These are phyloP conservation scores for Apocrypta bakeri DNA, from an alignment of 1,140 invertebrate species.

Conservation along the genomic window DNA sequence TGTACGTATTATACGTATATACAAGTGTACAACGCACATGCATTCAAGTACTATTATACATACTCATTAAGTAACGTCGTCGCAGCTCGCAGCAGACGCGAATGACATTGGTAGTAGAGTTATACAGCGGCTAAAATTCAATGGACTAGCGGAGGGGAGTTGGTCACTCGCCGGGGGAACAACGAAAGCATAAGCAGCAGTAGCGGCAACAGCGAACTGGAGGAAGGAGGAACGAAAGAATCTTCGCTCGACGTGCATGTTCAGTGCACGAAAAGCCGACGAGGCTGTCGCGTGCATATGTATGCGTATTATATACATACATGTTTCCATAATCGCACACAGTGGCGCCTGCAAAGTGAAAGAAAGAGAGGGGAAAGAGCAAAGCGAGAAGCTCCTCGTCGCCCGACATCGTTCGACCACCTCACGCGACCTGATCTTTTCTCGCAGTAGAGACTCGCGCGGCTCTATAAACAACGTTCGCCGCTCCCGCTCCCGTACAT, in stretches of 20 bases:
- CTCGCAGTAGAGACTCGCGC: neutral
- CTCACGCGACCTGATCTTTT: conserved; percentile 22
- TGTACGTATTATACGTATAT: neutral
- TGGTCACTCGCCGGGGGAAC: no score
- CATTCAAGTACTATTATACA: no score
- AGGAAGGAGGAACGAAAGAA: neutral
- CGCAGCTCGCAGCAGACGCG: no score
- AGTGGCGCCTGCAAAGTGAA: neutral
- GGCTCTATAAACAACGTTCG: neutral
- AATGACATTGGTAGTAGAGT: no score
- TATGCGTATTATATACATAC: neutral
- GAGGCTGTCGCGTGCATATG: neutral
- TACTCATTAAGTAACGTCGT: no score
- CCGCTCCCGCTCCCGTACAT: neutral
- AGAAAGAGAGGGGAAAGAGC: neutral
- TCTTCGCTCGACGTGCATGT: neutral
- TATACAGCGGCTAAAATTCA: no score
- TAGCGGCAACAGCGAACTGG: neutral
- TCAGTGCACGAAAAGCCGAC: conserved; percentile 9
- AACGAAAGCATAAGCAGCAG: neutral
- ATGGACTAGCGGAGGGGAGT: no score
- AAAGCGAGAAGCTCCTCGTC: neutral
- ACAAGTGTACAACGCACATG: no score
- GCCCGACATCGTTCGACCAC: conserved; percentile 37
- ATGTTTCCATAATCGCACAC: no score